Conservation (phyloP, 2,113 vertebrate genomes). For the Heterochromis multidens region DNA sequence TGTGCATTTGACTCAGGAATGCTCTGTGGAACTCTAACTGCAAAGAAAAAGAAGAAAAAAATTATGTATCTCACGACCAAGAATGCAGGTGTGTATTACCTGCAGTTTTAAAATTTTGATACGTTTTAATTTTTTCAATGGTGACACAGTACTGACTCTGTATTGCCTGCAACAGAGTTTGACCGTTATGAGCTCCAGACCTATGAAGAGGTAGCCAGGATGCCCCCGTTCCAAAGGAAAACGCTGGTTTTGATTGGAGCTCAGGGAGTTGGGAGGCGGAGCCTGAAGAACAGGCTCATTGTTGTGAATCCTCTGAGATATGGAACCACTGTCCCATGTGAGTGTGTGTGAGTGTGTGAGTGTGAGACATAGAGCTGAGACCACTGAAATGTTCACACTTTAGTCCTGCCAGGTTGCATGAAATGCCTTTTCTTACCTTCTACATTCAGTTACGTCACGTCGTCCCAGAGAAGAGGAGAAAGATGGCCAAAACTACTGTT, state of each 20-base stretch:
- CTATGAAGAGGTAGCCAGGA: constrained; percentile 95
- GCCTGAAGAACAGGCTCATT: constrained; percentile 96
- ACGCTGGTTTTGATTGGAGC: constrained; percentile 95
- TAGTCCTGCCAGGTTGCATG: background rate
- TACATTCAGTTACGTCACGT: constrained; percentile 87
- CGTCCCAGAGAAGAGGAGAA: constrained; percentile 91
- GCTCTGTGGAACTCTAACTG: constrained; percentile 88
- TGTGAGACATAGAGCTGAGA: background rate
- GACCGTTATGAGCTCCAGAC: constrained; percentile 98
- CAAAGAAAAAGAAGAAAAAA: constrained; percentile 97
- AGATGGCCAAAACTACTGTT: constrained; percentile 92
- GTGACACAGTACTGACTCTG: background rate
- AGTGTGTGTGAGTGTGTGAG: constrained; percentile 83
- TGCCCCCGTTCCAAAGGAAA: constrained; percentile 98
- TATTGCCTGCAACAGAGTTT: constrained; percentile 81
- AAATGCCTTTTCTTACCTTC: background rate
- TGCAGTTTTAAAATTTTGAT: background rate
- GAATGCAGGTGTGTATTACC: constrained; percentile 85
- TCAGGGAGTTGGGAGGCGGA: constrained; percentile 94
- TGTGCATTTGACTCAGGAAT: constrained; percentile 76
- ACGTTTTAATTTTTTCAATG: background rate
- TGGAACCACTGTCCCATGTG: constrained; percentile 97
- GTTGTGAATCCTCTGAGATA: constrained; percentile 89
- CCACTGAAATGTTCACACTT: background rate
- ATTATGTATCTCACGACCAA: constrained; percentile 98